Conservation (phyloP, 2,888 invertebrate species). For the Phragmatobia fuliginosa region DNA sequence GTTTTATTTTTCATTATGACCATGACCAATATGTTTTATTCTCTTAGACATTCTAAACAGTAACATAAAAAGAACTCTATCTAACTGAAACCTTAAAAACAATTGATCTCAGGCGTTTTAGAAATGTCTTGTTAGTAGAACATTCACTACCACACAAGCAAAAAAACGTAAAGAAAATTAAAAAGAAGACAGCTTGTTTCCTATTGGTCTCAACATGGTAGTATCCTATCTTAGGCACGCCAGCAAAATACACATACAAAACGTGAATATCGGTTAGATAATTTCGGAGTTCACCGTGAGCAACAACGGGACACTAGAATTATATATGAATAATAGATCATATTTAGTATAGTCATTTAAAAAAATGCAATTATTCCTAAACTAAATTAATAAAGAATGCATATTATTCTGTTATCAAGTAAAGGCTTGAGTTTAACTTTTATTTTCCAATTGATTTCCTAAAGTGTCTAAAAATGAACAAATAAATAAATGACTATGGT, state of each 20-base stretch:
- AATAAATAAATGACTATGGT: slow-evolving; percentile 2
- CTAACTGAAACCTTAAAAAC: background rate
- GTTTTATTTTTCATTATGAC: background rate
- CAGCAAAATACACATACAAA: too few species aligned
- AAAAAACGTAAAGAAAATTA: background rate
- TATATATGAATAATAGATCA: too few species aligned
- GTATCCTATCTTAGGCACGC: too few species aligned
- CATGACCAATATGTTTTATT: background rate
- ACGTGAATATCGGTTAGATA: too few species aligned
- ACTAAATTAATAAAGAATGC: background rate
- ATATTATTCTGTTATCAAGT: background rate
- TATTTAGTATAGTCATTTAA: too few species aligned
- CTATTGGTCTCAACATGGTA: too few species aligned
- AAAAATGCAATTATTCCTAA: too few species aligned
- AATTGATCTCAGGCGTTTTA: background rate
- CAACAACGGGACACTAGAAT: too few species aligned
- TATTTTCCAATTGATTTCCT: slow-evolving; percentile 1
- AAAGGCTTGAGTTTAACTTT: background rate
- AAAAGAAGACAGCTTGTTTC: background rate
- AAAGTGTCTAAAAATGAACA: background rate
- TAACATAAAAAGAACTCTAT: background rate
- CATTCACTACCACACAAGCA: background rate
- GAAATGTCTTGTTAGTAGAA: background rate
- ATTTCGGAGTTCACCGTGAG: too few species aligned
- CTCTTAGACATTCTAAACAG: background rate